Percentiles rank a stretch among this genome's conserved stretches.
Conservation (phyloP, 2,888 invertebrate species). For the Siphlonurus alternatus region DNA sequence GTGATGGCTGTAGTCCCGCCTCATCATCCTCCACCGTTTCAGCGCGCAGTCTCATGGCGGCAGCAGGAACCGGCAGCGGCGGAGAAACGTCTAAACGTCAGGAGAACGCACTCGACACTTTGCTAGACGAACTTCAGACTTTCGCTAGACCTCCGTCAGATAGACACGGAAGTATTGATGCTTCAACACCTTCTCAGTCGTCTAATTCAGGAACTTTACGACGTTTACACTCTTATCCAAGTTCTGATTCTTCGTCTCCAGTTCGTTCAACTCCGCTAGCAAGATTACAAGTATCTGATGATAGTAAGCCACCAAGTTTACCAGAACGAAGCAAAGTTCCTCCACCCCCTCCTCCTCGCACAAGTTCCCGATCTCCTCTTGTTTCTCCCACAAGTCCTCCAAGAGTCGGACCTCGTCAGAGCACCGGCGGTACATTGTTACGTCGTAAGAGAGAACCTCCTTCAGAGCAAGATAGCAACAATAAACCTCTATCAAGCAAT, state of each 20-base stretch:
- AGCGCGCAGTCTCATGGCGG: conserved; percentile 41
- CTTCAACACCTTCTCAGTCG: conserved; percentile 16
- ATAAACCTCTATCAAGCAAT: conserved; percentile 36
- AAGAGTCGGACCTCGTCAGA: conserved; percentile 11
- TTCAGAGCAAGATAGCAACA: conserved; percentile 6
- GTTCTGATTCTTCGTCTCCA: conserved; percentile 37
- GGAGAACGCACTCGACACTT: conserved; percentile 95
- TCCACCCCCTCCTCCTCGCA: conserved; percentile 84
- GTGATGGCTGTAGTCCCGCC: conserved; percentile 12
- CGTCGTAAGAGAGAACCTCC: conserved; percentile 15
- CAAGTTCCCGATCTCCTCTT: conserved; percentile 72
- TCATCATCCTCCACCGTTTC: conserved; percentile 21
- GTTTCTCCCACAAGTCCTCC: conserved; percentile 58
- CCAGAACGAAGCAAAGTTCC: conserved; percentile 71
- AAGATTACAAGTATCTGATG: conserved; percentile 26
- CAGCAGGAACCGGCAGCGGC: conserved; percentile 40
- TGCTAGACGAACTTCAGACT: conserved; percentile 85
- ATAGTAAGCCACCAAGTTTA: not conserved
- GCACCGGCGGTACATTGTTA: conserved; percentile 24
- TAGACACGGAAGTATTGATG: conserved; percentile 35
- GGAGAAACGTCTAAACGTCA: conserved; percentile 39
- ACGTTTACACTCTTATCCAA: conserved; percentile 69
- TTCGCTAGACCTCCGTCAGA: conserved; percentile 51
- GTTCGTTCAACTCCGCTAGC: conserved; percentile 38
- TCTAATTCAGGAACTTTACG: conserved; percentile 31